Evolutionary conservation across 2,797 vertebrate genomes (phyloP), one percentile per base, ranked within the genome.

Genomic region (Chanos chanos): DNA sequence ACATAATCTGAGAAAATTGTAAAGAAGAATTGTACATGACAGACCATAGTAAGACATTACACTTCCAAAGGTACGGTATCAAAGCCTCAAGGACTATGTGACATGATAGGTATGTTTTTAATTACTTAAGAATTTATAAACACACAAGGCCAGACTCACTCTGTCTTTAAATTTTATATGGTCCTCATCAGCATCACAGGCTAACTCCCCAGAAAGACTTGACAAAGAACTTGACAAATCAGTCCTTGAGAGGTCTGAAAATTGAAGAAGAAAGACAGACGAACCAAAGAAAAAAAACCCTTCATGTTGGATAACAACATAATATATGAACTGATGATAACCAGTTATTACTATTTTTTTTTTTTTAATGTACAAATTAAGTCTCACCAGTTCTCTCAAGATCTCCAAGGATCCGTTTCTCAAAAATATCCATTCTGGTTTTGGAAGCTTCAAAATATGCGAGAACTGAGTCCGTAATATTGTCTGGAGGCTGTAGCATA

Each of bases 351-450:
- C n/a, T n/a, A n/a, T n/a, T n/a, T n/a, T n/a, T 10, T 7, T 31
- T 4, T 7, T 15, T 16, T 44, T 16, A 8, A 5, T 44, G 9
- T 15, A 36, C 18, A 27, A 15, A n/a, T 25, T 8, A 5, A 15
- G 3, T 12, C 48, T 33, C 69, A 85, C 87, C 80, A 6, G 64
- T 64, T 31, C 84, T 80, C 68, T 91, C 85, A 57, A 81, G 18
- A 21, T 93, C 85, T 66, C 92, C 78, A 21, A 92, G 75, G 64
- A 94, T 80, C 34, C 92, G 47, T 5, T 86, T 86, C 77, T 95
- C 93, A 66, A 82, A 86, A 19, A 64, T 70, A 64, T 82, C 84
- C 59, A 85, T 86, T 77, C 84, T 87, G 48, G 72, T 87, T 68
- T 79, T 88, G 16, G 92, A 86, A 34, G 83, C 66, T 62, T 91